Evolutionary conservation across 2,113 vertebrate genomes (phyloP).

Genomic region (Podocnemis expansa): DNA sequence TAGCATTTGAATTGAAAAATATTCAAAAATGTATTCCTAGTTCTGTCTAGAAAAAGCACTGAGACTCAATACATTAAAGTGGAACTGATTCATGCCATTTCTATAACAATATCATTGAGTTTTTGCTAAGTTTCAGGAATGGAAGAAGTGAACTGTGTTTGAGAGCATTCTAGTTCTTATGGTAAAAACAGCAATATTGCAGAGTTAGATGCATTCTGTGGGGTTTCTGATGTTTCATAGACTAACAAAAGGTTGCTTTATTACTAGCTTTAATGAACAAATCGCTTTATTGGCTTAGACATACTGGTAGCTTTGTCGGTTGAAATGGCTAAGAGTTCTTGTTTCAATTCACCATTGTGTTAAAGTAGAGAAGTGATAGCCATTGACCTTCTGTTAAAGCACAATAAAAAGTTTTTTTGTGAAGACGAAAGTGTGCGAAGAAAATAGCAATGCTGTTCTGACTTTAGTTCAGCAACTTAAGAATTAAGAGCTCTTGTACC

Average conservation of each 20-base stretch:
- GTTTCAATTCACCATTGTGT: conserved; percentile 85
- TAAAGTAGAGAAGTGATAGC: conserved; percentile 81
- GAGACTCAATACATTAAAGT: background rate
- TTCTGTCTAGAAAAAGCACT: conserved; percentile 5
- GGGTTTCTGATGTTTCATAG: conserved; percentile 82
- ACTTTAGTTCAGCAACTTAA: conserved; percentile 38
- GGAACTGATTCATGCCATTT: background rate
- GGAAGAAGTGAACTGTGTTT: conserved; percentile 63
- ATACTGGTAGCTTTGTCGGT: conserved; percentile 85
- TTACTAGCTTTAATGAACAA: conserved; percentile 83
- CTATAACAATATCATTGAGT: background rate
- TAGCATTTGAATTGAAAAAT: background rate
- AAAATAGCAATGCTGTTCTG: conserved; percentile 56
- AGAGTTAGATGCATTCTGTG: conserved; percentile 70
- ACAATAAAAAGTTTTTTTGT: conserved; percentile 84
- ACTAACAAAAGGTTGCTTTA: conserved; percentile 86
- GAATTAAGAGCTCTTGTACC: conserved; percentile 1
- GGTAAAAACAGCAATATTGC: conserved; percentile 65
- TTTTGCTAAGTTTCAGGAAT: conserved; percentile 47
- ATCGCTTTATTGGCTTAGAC: conserved; percentile 84
- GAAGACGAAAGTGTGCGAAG: conserved; percentile 69
- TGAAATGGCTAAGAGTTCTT: conserved; percentile 82
- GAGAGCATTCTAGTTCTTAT: conserved; percentile 67
- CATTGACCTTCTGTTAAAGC: conserved; percentile 81
- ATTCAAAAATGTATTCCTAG: background rate